These are phyloP conservation scores for Pseudeuparius sepicola DNA, from an alignment of 2,888 invertebrate species.

Conservation along the genomic window DNA sequence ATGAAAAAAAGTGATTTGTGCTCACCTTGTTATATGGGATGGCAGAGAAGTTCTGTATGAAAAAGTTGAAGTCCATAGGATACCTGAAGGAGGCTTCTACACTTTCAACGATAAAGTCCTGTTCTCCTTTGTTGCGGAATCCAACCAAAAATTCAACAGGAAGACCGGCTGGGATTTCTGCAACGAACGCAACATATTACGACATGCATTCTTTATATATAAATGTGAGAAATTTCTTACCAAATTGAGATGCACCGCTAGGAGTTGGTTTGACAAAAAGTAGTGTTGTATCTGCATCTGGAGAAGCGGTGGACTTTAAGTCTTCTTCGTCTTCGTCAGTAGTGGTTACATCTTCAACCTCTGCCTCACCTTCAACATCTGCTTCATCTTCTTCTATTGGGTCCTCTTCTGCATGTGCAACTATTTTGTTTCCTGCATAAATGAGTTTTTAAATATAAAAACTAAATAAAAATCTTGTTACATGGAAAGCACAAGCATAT, in stretches of 20 bases:
- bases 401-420: slow-evolving; percentile 55
- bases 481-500: slow-evolving; percentile 14
- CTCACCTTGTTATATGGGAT: slow-evolving; percentile 78
- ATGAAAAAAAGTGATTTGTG: too few species aligned
- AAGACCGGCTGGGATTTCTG: slow-evolving; percentile 85
- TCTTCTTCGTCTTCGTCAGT: slow-evolving; percentile 46
- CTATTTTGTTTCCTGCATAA: slow-evolving; percentile 41
- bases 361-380: slow-evolving; percentile 59
- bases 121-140: slow-evolving; percentile 87
- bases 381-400: slow-evolving; percentile 61
- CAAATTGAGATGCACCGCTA: slow-evolving; percentile 54
- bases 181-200: too few species aligned
- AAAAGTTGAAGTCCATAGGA: slow-evolving; percentile 96
- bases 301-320: slow-evolving; percentile 63
- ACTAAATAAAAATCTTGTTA: slow-evolving; percentile 2
- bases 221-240: slow-evolving; percentile 40
- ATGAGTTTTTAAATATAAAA: slow-evolving; percentile 13
- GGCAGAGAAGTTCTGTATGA: slow-evolving; percentile 96
- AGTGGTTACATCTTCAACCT: slow-evolving; percentile 43
- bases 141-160: slow-evolving; percentile 93
- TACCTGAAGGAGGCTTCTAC: slow-evolving; percentile 98
- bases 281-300: slow-evolving; percentile 84
- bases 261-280: slow-evolving; percentile 75
- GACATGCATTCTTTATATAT: slow-evolving; percentile 9
- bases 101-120: slow-evolving; percentile 84